Evolutionary conservation across 2,797 vertebrate species (phyloP), one percentile per base, ranked within the genome.

Genomic region (Ctenochaetus hawaiiensis): DNA sequence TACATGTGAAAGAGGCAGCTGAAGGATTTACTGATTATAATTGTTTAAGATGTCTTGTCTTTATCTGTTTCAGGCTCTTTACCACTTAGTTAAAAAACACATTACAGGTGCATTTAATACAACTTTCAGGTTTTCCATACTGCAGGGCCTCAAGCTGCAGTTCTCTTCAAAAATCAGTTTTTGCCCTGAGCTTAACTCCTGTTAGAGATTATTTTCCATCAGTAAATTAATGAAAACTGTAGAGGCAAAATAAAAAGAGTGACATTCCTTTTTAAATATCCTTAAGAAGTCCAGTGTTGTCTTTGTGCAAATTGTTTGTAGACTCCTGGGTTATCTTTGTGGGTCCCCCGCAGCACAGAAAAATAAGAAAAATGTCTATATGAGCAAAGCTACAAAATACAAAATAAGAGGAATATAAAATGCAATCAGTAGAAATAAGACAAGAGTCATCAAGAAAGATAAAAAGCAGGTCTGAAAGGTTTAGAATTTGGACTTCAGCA

Each of bases 21-120:
- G 57, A 81, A 64, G 77, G 87, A 86, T 82, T 74, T 62, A 57
- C 75, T 78, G 45, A 79, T 30, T 67, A 57, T 39, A 66, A 67
- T 52, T 77, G 78, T 82, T 84, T 75, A 77, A 79, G 65, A 61
- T 63, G 16, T 74, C 62, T 64, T 77, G 58, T 84, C 82, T 78
- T 59, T 30, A 75, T 69, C 67, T 54, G 48, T 59, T 67, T 78
- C 22, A 67, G 72, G 5, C 17, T 17, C 54, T 72, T 41, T 80
- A 51, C 37, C 69, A 57, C 56, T 54, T 59, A 60, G 57, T 77
- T 77, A 56, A 80, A 34, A 63, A 72, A 22, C 48, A 23, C 57
- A 43, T 47, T 30, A 13, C 30, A 16, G 17, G 26, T 11, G 8
- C 52, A 17, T 77, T 67, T 57, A 72, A 71, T 23, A 12, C 0